Base-by-base conservation (phyloP, 23 tunicate species). In the Oikopleura dioica region DNA sequence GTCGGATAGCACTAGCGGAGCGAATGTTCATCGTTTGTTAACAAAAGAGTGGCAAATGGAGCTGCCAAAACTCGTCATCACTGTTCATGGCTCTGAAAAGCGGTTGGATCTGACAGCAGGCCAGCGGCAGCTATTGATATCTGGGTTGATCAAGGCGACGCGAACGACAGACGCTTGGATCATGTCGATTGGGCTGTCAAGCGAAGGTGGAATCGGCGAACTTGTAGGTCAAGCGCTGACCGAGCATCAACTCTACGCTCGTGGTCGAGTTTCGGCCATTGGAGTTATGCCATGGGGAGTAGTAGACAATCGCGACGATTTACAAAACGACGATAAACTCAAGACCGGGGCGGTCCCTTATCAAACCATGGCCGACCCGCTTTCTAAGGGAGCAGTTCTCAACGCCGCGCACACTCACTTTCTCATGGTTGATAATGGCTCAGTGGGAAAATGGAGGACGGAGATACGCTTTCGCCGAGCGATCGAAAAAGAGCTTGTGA, bases 161-260 rank as follows among this genome's bases (percentile, higher is more conserved):
- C 81, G 85, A 51, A 91, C 97, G 12, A 91, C 97, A 1, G 97
- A 89, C 33, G 92, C 97, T 37, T 91, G 97, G 97, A 77, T 91
- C 5, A 91, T 86, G 94, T 76, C 82, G 0, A 82, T 78, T 80
- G 97, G 97, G 0, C 69, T 91, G 29, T 79, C 85, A 69, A 85
- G 83, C 67, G n/a, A n/a, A n/a, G n/a, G n/a, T n/a, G 96, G 96
- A 0, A 80, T 91, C 36, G 97, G 97, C n/a, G 68, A 72, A 35
- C 82, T 91, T 0, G 97, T 91, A 33, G 97, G 97, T 16, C 78
- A 85, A 37, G 97, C 97, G 21, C 67, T 91, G 75, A 82, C 81
- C 63, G 97, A 91, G 50, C 97, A 91, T 82, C 82, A 91, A 80
- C 83, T 82, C 36, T 51, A 77, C 38, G 81, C 87, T 16, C 77